phyloP scores from a whole-genome alignment of 2,113 vertebrate species.

The Paradoxurus hermaphroditus region DNA sequence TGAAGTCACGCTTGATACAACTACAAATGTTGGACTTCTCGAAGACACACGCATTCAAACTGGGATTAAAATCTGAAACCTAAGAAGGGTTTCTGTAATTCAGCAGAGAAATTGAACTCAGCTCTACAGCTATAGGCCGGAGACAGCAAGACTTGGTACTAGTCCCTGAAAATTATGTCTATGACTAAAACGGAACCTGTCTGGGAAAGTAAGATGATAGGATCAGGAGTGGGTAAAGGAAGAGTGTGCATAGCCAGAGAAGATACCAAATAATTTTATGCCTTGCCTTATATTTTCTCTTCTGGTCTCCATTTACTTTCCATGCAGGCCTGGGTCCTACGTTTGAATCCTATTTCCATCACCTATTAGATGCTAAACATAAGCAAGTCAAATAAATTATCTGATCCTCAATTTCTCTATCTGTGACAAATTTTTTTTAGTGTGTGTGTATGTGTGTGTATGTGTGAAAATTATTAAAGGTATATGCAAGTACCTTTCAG shows the following conservation, averaged over 20 bases:
- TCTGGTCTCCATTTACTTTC: neutral
- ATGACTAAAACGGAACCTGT: neutral
- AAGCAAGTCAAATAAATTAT: neutral
- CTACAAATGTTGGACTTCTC: neutral
- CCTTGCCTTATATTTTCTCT: neutral
- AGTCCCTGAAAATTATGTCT: neutral
- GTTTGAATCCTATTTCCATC: neutral
- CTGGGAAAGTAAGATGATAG: neutral
- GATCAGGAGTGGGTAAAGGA: neutral
- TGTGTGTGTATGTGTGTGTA: neutral
- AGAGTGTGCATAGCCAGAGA: neutral
- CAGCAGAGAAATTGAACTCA: neutral
- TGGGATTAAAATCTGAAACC: neutral
- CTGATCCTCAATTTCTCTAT: neutral
- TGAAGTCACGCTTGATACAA: neutral
- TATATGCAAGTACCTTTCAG: neutral
- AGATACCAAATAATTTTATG: neutral
- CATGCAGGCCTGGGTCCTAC: neutral
- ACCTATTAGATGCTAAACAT: neutral
- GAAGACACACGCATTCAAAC: neutral
- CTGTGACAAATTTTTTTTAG: neutral
- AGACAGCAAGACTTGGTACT: neutral
- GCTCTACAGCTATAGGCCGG: neutral
- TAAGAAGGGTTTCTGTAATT: neutral
- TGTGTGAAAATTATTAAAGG: neutral